These are phyloP conservation scores for Tetranychus cinnabarinus DNA, from an alignment of 1,140 invertebrate species.

Conservation along the genomic window DNA sequence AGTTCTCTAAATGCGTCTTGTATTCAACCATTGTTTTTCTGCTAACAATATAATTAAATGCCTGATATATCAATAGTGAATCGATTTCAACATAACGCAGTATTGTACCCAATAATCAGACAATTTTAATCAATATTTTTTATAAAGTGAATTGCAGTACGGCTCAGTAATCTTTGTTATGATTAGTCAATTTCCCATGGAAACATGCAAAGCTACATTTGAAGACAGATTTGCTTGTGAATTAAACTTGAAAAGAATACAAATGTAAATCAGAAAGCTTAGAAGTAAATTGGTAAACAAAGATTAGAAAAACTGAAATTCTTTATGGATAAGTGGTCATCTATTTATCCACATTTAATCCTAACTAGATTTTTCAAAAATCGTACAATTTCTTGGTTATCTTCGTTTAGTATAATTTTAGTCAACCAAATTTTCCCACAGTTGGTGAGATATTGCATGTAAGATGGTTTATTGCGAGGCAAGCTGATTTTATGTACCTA, in stretches of 20 bases:
- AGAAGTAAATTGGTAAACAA: slow-evolving; percentile 16
- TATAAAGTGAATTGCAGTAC: no score
- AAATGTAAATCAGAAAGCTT: slow-evolving; percentile 21
- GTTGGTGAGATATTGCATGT: slow-evolving; percentile 53
- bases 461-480: slow-evolving; percentile 64
- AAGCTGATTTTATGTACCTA: slow-evolving; percentile 57
- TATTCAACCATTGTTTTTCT: no score
- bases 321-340: neutral
- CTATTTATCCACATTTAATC: slow-evolving; percentile 1
- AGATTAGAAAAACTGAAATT: neutral
- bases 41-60: no score
- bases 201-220: no score
- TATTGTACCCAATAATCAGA: no score
- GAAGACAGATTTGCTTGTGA: no score
- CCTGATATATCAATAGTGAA: no score
- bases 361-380: slow-evolving; percentile 71
- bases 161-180: no score
- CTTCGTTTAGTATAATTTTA: slow-evolving; percentile 73
- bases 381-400: slow-evolving; percentile 73
- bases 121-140: no score
- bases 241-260: neutral
- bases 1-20: no score
- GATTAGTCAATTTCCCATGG: no score
- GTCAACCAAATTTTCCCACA: slow-evolving; percentile 52
- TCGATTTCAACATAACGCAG: no score